Percentiles rank a stretch among this genome's conserved stretches.
Conservation (phyloP, 1,140 invertebrate species). For the Physella acuta region DNA sequence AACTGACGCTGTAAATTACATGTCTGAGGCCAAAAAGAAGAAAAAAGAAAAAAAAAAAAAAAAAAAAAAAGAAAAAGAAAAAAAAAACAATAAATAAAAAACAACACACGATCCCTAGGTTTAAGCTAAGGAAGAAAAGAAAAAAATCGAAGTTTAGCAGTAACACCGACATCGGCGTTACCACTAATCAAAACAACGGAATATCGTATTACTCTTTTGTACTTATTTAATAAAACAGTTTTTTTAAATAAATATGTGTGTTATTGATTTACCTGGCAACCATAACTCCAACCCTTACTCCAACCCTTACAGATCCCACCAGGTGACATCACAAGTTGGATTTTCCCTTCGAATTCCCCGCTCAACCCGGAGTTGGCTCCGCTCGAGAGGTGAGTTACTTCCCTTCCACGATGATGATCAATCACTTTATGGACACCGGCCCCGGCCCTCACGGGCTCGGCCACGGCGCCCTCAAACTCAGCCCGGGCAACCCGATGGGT, state of each 20-base stretch:
- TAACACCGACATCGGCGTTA: too few species aligned
- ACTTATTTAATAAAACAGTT: not conserved
- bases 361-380: constrained; percentile 8
- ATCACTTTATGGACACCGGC: constrained; percentile 75
- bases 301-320: not conserved
- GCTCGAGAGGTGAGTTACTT: not conserved
- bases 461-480: constrained; percentile 73
- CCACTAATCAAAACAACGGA: too few species aligned
- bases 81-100: too few species aligned
- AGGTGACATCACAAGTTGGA: not conserved
- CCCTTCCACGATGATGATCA: constrained; percentile 67
- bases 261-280: not conserved
- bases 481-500: constrained; percentile 65
- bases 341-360: constrained; percentile 6
- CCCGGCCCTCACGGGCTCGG: constrained; percentile 66
- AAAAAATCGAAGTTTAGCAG: too few species aligned
- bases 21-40: too few species aligned
- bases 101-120: too few species aligned
- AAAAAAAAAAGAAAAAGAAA: too few species aligned
- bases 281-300: too few species aligned
- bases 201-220: not conserved
- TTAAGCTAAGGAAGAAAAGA: too few species aligned
- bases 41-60: too few species aligned
- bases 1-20: too few species aligned
- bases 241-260: not conserved